Conservation (phyloP, 1,140 invertebrate genomes). For the Pinna nobilis region DNA sequence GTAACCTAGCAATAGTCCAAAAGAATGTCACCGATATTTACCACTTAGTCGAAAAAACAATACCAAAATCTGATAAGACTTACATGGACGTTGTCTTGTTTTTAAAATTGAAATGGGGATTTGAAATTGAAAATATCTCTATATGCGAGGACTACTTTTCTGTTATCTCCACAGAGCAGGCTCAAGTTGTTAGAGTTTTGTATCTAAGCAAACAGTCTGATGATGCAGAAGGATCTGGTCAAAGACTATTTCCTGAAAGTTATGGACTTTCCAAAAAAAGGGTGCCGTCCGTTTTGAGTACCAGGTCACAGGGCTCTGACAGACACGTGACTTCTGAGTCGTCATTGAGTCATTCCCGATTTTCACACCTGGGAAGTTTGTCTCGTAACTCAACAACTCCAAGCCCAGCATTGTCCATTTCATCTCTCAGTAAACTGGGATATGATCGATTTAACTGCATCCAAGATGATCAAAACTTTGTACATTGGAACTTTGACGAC, state of each 20-base stretch:
- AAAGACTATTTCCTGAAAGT: not conserved
- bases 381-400: slow-evolving; percentile 29
- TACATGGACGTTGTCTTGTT: slow-evolving; percentile 37
- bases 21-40: slow-evolving; percentile 28
- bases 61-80: slow-evolving; percentile 30
- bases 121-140: slow-evolving; percentile 18
- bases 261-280: not conserved
- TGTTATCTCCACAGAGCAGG: slow-evolving; percentile 29
- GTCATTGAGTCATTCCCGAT: not conserved
- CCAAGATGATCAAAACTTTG: slow-evolving; percentile 38
- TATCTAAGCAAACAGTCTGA: slow-evolving; percentile 9
- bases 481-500: slow-evolving; percentile 35
- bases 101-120: slow-evolving; percentile 36
- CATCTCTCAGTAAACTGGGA: slow-evolving; percentile 18
- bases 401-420: slow-evolving; percentile 32
- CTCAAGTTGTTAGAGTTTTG: slow-evolving; percentile 31
- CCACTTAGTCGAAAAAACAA: slow-evolving; percentile 34
- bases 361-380: not conserved
- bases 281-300: slow-evolving; percentile 18
- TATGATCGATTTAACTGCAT: slow-evolving; percentile 23
- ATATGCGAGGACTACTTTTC: slow-evolving; percentile 35
- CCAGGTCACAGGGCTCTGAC: slow-evolving; percentile 1
- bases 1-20: slow-evolving; percentile 25
- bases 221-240: not conserved
- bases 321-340: not conserved